These are phyloP conservation scores for Heliconius eleuchia DNA, from an alignment of 1,140 invertebrate species.

Conservation along the genomic window DNA sequence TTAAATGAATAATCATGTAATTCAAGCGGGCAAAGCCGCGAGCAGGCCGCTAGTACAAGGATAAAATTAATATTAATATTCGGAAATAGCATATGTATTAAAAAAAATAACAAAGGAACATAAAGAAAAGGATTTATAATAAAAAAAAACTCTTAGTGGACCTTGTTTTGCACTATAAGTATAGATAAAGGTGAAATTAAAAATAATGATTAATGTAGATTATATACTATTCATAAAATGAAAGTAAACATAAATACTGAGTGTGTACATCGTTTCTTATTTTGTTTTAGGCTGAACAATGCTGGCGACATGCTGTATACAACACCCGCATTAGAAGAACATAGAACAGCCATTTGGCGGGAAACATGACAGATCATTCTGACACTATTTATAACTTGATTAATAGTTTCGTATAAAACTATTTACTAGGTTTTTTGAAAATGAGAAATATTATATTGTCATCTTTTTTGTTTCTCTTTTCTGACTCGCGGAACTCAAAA, in stretches of 20 bases:
- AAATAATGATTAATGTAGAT: background rate
- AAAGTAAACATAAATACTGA: background rate
- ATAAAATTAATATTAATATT: no score
- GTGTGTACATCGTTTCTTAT: background rate
- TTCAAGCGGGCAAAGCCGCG: no score
- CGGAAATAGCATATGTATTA: no score
- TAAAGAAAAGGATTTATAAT: no score
- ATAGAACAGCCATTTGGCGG: constrained; percentile 36
- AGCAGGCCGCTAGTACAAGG: no score
- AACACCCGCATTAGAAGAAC: constrained; percentile 37
- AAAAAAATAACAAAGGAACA: no score
- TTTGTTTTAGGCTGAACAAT: background rate
- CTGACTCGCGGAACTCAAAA: no score
- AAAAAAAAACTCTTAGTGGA: no score
- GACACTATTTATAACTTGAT: constrained; percentile 1
- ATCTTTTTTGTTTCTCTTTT: no score
- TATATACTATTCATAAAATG: background rate
- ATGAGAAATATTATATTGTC: background rate
- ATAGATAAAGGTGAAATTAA: no score
- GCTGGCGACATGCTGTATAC: constrained; percentile 12
- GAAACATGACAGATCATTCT: constrained; percentile 29
- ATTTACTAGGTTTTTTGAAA: background rate
- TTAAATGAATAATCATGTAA: no score
- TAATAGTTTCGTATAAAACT: background rate
- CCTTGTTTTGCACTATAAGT: no score